A percentile compares a stretch with the other conserved stretches of the same genome.
These are phyloP conservation scores for Thalpophila matura DNA, from an alignment of 2,888 invertebrate genomes.

Conservation along the genomic window DNA sequence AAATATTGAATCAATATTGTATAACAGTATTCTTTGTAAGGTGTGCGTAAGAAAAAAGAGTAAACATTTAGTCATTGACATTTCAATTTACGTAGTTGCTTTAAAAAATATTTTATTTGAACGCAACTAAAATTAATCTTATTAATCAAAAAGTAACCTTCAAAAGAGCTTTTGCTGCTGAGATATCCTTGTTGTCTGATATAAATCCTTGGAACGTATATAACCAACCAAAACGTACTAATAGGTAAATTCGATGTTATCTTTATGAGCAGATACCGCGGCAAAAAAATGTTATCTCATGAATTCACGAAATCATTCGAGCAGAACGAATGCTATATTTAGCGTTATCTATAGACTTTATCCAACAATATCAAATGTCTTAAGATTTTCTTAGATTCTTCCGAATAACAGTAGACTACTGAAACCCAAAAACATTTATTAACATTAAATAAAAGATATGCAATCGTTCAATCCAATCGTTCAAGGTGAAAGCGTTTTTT, in stretches of 20 bases:
- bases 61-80: conserved; percentile 12
- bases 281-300: conserved; percentile 32
- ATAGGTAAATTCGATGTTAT: conserved; percentile 25
- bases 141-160: conserved; percentile 13
- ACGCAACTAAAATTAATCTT: conserved; percentile 9
- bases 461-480: conserved; percentile 59
- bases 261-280: conserved; percentile 12
- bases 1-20: conserved; percentile 52
- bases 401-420: background rate
- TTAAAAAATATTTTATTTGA: no score
- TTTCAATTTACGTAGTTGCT: conserved; percentile 18
- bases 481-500: conserved; percentile 81
- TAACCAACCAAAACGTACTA: conserved; percentile 15
- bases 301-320: conserved; percentile 26
- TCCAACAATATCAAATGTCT: background rate
- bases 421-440: conserved; percentile 26
- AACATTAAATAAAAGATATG: conserved; percentile 23
- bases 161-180: background rate
- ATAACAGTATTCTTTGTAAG: conserved; percentile 49
- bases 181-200: background rate
- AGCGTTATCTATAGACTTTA: conserved; percentile 18
- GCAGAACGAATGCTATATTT: conserved; percentile 11
- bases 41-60: conserved; percentile 28
- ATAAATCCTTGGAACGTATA: conserved; percentile 14
- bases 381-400: conserved; percentile 2